These are phyloP conservation scores for Diaperis boleti DNA, from an alignment of 2,888 invertebrate species.

Conservation along the genomic window DNA sequence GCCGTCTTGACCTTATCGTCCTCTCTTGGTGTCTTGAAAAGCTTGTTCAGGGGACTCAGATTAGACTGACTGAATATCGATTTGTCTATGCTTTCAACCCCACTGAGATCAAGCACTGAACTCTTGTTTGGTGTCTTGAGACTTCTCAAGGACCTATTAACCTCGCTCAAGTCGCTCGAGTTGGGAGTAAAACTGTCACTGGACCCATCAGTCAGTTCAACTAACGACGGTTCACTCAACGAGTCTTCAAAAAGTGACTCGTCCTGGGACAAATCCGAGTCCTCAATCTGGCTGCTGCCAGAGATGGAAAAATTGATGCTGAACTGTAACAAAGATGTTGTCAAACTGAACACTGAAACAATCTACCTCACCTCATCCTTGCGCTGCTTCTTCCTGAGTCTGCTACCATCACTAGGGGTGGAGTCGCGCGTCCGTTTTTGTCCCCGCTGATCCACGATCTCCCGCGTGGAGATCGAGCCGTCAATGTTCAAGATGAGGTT, in stretches of 20 bases:
- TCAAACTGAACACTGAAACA: no score
- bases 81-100: no score
- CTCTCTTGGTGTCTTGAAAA: no score
- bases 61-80: no score
- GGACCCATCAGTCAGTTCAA: not conserved
- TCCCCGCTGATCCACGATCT: not conserved
- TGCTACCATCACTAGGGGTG: not conserved
- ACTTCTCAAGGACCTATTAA: no score
- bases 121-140: no score
- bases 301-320: slow-evolving; percentile 5
- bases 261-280: not conserved
- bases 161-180: no score
- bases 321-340: slow-evolving; percentile 9
- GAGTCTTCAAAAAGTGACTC: not conserved
- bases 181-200: no score
- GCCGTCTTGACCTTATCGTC: no score
- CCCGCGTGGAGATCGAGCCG: not conserved
- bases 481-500: not conserved
- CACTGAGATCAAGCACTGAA: no score
- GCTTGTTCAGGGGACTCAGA: no score
- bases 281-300: not conserved
- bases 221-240: not conserved
- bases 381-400: slow-evolving; percentile 2
- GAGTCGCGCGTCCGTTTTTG: not conserved
- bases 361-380: no score